Base-by-base conservation (phyloP, 1,140 invertebrate genomes). In the Thaumetopoea pityocampa region DNA sequence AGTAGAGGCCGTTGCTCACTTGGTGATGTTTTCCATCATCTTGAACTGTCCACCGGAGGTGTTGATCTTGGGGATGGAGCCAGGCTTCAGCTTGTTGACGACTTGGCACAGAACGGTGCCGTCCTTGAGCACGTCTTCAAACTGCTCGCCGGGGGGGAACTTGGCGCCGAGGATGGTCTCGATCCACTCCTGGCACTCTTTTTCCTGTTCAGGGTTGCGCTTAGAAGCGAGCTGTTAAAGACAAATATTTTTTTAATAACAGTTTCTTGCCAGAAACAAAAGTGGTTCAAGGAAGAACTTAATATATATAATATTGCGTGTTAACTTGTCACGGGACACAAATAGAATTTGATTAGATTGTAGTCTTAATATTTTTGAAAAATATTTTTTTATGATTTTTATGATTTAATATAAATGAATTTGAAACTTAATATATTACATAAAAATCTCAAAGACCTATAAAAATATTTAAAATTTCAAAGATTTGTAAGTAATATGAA, bases 11-110 rank as follows among this genome's bases (percentile, higher is more conserved):
- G n/a, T n/a, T n/a, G 15, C 88, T 88, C 82, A 92, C 91, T 91
- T 91, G 86, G 93, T 95, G 71, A 97, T 94, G 87, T 98, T 98
- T 86, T 98, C 95, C 95, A 97, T 97, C 89, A 97, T 91, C 71
- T 96, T 96, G 90, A 97, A 98, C 65, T 96, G 94, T 65, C 93
- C 93, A 37, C 95, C 95, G 42, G 92, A 91, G 40, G 89, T 90
- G 88, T 97, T 96, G 85, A 97, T 93, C 84, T 96, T 97, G 67
- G 89, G 67, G 23, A 97, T 88, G 41, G 90, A 85, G 52, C 94
- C 94, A 16, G 96, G 95, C 36, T 89, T 85, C 41, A 98, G 78
- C 74, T 93, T 94, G 89, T 98, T 97, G 87, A 97, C 95, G 51
- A 97, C 76, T 86, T 93, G 90, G 90, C 96, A 98, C 26, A 97